Evolutionary conservation across 2,888 invertebrate species (phyloP).

Genomic region (Nematopogon swammerdamellus): DNA sequence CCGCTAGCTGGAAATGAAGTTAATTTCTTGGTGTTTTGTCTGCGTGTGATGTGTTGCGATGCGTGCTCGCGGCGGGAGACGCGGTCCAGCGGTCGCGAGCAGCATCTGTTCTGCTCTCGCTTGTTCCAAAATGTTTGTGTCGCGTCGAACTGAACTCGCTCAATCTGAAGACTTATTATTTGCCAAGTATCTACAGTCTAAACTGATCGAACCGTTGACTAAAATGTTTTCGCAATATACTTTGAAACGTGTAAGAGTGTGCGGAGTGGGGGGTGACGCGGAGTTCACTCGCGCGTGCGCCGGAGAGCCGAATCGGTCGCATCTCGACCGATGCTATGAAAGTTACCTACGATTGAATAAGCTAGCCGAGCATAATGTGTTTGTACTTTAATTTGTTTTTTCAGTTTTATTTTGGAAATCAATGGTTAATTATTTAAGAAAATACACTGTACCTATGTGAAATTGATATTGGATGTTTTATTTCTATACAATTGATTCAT

Average conservation of each 20-base stretch:
- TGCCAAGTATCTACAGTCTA: no score
- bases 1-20: no score
- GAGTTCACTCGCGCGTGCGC: no score
- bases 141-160: conserved; percentile 50
- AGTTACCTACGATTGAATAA: conserved; percentile 53
- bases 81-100: no score
- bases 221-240: neutral
- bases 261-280: no score
- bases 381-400: conserved; percentile 59
- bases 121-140: neutral
- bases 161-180: conserved; percentile 45
- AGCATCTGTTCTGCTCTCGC: no score
- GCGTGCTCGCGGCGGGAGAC: no score
- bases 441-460: conserved; percentile 52
- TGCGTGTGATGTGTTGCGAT: neutral
- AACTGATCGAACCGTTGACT: no score
- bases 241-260: no score
- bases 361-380: conserved; percentile 56
- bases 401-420: conserved; percentile 58
- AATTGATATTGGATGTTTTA: conserved; percentile 20
- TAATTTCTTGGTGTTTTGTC: neutral
- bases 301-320: neutral
- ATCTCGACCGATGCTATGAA: conserved; percentile 13
- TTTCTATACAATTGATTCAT: no score
- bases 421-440: conserved; percentile 58